These are phyloP conservation scores for Eristalis pertinax DNA, from an alignment of 2,888 invertebrate species.

Conservation along the genomic window DNA sequence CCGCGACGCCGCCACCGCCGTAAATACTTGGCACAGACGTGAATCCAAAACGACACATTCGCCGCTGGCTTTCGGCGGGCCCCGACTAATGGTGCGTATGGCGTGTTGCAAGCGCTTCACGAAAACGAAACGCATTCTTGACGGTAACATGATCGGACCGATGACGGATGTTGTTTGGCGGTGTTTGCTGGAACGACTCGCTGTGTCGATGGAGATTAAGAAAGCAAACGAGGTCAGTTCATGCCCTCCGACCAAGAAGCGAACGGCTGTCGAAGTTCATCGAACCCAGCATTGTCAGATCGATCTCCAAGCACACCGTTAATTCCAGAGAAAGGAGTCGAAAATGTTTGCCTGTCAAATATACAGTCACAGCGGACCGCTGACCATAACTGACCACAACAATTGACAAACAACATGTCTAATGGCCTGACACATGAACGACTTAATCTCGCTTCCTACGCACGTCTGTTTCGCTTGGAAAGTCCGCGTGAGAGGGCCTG, in stretches of 20 bases:
- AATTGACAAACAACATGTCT: constrained; percentile 24
- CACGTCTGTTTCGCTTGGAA: constrained; percentile 23
- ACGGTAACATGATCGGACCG: constrained; percentile 31
- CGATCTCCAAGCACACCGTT: neutral
- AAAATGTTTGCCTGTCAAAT: neutral
- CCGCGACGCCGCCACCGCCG: constrained; percentile 36
- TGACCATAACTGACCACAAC: constrained; percentile 21
- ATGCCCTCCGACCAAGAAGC: constrained; percentile 1
- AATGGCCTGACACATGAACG: constrained; percentile 38
- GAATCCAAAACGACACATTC: constrained; percentile 48
- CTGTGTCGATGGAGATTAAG: constrained; percentile 12
- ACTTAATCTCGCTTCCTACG: constrained; percentile 46
- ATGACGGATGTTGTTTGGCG: constrained; percentile 55
- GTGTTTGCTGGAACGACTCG: neutral
- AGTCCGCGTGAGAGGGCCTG: constrained; percentile 10
- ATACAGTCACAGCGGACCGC: neutral
- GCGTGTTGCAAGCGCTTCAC: constrained; percentile 34
- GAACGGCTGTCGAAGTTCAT: constrained; percentile 19
- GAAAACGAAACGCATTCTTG: constrained; percentile 16
- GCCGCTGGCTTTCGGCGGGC: constrained; percentile 28
- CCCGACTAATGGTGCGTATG: constrained; percentile 16
- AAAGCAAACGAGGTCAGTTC: neutral
- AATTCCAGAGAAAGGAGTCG: constrained; percentile 12
- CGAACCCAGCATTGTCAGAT: constrained; percentile 26
- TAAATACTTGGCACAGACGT: constrained; percentile 57